Evolutionary conservation across 1,140 invertebrate genomes (phyloP).

Genomic region (Steinernema khuongi): DNA sequence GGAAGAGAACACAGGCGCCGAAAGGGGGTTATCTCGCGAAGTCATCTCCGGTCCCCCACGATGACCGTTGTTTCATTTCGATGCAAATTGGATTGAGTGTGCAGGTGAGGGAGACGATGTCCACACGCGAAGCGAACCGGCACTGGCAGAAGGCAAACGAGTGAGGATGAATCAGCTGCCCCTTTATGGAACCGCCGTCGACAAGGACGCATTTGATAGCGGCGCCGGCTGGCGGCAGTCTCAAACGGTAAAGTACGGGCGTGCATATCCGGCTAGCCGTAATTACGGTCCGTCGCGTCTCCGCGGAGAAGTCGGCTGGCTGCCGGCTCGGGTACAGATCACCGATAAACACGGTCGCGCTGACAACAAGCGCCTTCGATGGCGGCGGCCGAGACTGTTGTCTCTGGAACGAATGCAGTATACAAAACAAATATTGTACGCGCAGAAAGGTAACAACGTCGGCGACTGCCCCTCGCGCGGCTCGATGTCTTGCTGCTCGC

Average conservation of each 20-base stretch:
- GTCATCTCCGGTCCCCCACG: not conserved
- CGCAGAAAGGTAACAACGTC: slow-evolving; percentile 9
- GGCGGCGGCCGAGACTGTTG: slow-evolving; percentile 11
- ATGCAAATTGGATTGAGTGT: not conserved
- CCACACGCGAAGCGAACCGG: not conserved
- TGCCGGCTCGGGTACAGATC: not conserved
- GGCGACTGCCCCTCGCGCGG: slow-evolving; percentile 4
- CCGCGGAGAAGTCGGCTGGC: not conserved
- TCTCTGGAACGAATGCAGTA: slow-evolving; percentile 5
- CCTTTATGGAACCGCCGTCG: not conserved
- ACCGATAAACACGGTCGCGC: not conserved
- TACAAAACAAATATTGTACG: slow-evolving; percentile 15
- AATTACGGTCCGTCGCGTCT: too few relatives aligned
- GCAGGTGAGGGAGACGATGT: too few relatives aligned
- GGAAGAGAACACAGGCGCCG: not conserved
- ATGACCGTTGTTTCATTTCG: not conserved
- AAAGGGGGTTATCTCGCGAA: not conserved
- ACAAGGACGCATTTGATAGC: not conserved
- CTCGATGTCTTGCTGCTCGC: not conserved
- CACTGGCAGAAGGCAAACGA: not conserved
- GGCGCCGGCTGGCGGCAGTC: too few relatives aligned
- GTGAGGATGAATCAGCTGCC: slow-evolving; percentile 5
- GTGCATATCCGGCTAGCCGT: too few relatives aligned
- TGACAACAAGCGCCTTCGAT: not conserved
- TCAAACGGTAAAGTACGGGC: too few relatives aligned